Evolutionary conservation across 2,113 vertebrate genomes (phyloP).

Genomic region (Callorhinus ursinus): DNA sequence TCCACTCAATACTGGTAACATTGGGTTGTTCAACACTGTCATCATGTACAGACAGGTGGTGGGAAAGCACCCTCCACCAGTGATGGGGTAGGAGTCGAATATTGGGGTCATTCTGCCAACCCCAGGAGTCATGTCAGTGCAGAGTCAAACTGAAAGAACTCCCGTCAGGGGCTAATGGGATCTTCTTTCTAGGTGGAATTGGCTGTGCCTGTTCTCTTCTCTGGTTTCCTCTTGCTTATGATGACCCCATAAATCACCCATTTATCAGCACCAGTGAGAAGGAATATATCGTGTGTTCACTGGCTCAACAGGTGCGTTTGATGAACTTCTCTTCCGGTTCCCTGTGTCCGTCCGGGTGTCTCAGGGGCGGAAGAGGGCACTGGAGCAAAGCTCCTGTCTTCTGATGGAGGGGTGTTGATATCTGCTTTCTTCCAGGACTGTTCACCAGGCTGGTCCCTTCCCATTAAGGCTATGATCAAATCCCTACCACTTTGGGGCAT

Average conservation of each 20-base stretch:
- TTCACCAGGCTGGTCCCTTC: conserved; percentile 86
- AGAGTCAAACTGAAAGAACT: neutral
- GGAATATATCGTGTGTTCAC: conserved; percentile 40
- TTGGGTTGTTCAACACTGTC: neutral
- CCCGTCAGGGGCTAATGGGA: neutral
- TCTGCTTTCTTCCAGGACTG: conserved; percentile 81
- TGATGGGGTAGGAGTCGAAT: neutral
- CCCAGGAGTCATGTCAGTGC: neutral
- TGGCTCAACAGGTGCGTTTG: conserved; percentile 61
- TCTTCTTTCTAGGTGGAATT: conserved; percentile 56
- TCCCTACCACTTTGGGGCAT: conserved; percentile 91
- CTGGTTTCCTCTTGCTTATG: conserved; percentile 63
- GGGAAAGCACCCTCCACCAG: neutral
- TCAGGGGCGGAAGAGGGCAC: too few species aligned
- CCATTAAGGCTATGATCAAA: conserved; percentile 84
- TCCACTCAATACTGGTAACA: neutral
- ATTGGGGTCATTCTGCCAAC: neutral
- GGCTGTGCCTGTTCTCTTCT: conserved; percentile 63
- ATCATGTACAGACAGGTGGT: neutral
- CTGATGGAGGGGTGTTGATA: neutral
- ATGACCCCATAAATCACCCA: conserved; percentile 60
- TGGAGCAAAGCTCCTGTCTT: neutral
- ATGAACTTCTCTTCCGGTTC: neutral
- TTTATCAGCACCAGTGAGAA: conserved; percentile 66
- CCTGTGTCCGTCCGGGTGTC: neutral